These are phyloP conservation scores for Chamaea fasciata DNA, from an alignment of 2,113 vertebrate genomes.

Conservation along the genomic window DNA sequence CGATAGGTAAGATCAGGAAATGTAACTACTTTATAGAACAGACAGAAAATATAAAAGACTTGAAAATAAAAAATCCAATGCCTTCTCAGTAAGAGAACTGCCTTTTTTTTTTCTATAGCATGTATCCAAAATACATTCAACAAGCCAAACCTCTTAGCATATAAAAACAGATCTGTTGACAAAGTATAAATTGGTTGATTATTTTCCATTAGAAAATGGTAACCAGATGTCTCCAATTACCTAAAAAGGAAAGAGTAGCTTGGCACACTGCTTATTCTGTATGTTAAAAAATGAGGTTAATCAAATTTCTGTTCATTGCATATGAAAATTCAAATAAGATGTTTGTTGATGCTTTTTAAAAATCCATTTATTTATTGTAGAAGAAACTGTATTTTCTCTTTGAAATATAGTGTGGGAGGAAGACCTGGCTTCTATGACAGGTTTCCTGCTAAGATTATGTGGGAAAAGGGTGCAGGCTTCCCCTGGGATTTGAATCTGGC, in stretches of 20 bases:
- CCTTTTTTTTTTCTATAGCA: fast-evolving
- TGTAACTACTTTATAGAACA: not conserved
- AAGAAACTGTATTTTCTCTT: not conserved
- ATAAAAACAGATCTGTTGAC: not conserved
- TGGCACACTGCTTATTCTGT: fast-evolving
- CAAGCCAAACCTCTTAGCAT: not conserved
- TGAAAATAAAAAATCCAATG: not conserved
- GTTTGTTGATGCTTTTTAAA: not conserved
- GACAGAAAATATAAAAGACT: not conserved
- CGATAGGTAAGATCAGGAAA: not conserved
- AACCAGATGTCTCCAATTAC: not conserved
- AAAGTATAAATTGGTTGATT: not conserved
- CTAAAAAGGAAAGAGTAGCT: not conserved
- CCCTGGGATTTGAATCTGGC: not conserved
- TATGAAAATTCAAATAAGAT: not conserved
- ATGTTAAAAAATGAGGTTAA: not conserved
- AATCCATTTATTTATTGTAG: not conserved
- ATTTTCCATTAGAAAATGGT: not conserved
- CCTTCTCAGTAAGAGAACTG: not conserved
- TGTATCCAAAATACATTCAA: not conserved
- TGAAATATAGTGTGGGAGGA: not conserved
- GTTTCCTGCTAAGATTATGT: not conserved
- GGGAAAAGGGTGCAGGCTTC: not conserved
- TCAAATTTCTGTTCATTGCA: fast-evolving
- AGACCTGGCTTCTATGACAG: not conserved